Conservation (phyloP, 2,888 invertebrate genomes). For the Cephus runcator region DNA sequence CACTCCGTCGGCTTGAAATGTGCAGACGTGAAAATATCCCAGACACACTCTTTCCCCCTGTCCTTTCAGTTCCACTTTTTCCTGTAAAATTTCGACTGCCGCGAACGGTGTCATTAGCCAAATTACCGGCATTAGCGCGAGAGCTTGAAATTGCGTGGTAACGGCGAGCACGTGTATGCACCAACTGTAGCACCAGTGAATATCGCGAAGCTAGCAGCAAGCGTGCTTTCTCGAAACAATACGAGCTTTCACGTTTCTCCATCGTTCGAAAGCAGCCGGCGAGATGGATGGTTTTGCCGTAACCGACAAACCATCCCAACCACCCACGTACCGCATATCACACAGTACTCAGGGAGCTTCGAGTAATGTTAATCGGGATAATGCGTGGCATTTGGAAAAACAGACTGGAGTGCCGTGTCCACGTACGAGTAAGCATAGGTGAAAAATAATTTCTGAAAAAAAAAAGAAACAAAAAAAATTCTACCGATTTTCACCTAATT, state of each 20-base stretch:
- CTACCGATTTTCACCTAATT: neutral
- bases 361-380: conserved; percentile 49
- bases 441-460: neutral
- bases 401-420: neutral
- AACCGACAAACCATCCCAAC: neutral
- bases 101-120: conserved; percentile 2
- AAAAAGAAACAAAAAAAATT: neutral
- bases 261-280: neutral
- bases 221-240: neutral
- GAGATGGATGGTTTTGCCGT: neutral
- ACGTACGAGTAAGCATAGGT: neutral
- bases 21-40: conserved; percentile 8
- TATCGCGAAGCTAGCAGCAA: neutral
- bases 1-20: neutral
- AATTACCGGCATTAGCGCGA: neutral
- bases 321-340: neutral
- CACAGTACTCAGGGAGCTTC: conserved; percentile 32
- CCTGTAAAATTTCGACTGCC: neutral
- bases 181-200: neutral
- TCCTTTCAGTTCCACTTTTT: neutral
- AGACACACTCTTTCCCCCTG: conserved; percentile 16
- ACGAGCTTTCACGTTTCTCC: neutral
- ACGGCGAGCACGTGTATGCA: neutral
- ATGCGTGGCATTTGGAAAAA: conserved; percentile 29
- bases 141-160: conserved; percentile 1